A percentile compares a stretch with the other conserved stretches of the same genome.
phyloP scores from a whole-genome alignment of 2,797 vertebrate genomes.

The Sebastes miniatus region DNA sequence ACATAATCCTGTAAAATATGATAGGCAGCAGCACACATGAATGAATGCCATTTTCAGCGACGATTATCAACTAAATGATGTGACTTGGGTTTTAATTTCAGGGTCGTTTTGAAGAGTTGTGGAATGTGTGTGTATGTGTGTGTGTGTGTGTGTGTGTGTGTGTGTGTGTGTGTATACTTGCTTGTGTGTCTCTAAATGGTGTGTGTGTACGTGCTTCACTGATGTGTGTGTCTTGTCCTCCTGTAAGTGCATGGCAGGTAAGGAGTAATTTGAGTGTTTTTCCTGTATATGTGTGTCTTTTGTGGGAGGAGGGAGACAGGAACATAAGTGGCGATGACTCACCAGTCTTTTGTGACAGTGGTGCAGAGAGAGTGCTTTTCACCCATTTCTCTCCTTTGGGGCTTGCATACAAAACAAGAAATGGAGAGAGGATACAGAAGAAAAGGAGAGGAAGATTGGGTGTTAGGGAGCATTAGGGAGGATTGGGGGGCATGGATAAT shows the following conservation, averaged over 20 bases:
- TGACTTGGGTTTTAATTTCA: constrained; percentile 47
- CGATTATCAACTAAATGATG: constrained; percentile 30
- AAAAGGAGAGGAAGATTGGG: constrained; percentile 54
- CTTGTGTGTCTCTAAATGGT: neutral
- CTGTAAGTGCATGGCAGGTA: constrained; percentile 73
- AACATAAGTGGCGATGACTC: constrained; percentile 82
- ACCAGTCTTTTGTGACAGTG: constrained; percentile 83
- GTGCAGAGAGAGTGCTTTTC: constrained; percentile 80
- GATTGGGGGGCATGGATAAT: constrained; percentile 55
- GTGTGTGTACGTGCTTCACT: constrained; percentile 3
- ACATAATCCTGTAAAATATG: neutral
- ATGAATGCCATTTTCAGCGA: constrained; percentile 24
- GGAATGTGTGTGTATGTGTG: constrained; percentile 27
- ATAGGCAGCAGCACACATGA: constrained; percentile 6
- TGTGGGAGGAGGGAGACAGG: constrained; percentile 72
- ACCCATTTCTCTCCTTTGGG: constrained; percentile 71
- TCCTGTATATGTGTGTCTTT: constrained; percentile 63
- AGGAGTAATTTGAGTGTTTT: constrained; percentile 69
- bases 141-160: constrained; percentile 11
- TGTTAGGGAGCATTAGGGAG: constrained; percentile 59
- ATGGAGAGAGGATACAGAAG: constrained; percentile 64
- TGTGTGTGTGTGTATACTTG: constrained; percentile 4
- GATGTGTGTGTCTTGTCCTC: constrained; percentile 32
- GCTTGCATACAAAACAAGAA: constrained; percentile 76
- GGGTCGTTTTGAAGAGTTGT: constrained; percentile 29